Percentiles rank a stretch among this genome's conserved stretches.
Conservation (phyloP, 1,140 invertebrate species). For the Teleogryllus occipitalis region DNA sequence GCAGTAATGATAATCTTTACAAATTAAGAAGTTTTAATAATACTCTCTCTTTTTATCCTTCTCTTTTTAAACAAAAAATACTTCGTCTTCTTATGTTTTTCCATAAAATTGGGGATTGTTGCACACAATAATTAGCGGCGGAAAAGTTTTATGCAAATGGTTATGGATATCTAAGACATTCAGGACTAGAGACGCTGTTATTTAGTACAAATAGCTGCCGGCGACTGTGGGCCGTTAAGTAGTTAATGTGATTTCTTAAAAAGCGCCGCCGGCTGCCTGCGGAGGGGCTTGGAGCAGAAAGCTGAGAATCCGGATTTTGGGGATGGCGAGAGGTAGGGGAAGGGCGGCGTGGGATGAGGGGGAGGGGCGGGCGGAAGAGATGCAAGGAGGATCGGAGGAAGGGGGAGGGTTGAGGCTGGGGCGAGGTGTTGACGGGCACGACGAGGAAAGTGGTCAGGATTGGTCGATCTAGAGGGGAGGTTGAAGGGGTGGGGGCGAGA, state of each 20-base stretch:
- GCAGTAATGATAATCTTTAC: slow-evolving; percentile 24
- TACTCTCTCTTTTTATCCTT: slow-evolving; percentile 10
- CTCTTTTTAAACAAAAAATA: slow-evolving; percentile 10
- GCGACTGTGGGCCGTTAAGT: not conserved
- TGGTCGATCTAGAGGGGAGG: no score
- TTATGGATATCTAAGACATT: not conserved
- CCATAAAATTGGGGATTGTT: slow-evolving; percentile 4
- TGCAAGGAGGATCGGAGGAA: not conserved
- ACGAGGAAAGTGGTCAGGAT: no score
- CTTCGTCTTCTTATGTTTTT: slow-evolving; percentile 5
- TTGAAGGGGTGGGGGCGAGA: no score
- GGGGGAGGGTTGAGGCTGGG: no score
- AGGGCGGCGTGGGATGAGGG: no score
- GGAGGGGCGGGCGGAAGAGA: not conserved
- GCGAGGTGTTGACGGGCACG: no score
- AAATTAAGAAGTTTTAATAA: slow-evolving; percentile 26
- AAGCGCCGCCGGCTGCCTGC: not conserved
- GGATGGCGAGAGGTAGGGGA: no score
- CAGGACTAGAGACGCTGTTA: slow-evolving; percentile 3
- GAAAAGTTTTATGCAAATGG: slow-evolving; percentile 1
- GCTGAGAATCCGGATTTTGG: no score
- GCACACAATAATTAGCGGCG: not conserved
- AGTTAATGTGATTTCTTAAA: not conserved
- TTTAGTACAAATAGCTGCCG: not conserved
- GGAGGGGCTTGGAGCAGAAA: no score